phyloP scores from a whole-genome alignment of 2,113 vertebrate species.

The Zosterops pallidus region DNA sequence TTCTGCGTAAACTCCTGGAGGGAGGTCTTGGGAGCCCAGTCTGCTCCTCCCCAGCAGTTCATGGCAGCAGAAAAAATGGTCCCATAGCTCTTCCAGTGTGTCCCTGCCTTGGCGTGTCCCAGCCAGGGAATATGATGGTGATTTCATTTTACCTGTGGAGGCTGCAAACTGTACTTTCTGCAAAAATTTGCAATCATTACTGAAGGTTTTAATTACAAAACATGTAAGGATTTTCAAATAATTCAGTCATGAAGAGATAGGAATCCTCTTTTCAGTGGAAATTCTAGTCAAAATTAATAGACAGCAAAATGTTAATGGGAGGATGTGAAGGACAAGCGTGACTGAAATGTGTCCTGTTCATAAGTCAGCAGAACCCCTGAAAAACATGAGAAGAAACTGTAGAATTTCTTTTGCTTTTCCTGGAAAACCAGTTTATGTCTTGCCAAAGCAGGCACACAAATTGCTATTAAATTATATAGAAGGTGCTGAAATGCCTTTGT shows the following conservation, averaged over 20 bases:
- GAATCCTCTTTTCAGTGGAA: neutral
- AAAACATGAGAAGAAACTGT: neutral
- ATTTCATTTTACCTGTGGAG: neutral
- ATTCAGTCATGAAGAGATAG: neutral
- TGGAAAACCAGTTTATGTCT: neutral
- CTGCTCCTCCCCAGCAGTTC: neutral
- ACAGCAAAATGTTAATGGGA: no score
- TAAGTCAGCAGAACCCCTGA: neutral
- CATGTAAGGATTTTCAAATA: neutral
- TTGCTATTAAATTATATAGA: neutral
- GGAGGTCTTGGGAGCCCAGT: neutral
- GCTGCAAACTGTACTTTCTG: neutral
- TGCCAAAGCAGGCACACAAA: neutral
- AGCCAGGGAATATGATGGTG: accelerated
- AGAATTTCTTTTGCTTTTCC: neutral
- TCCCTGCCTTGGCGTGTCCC: neutral
- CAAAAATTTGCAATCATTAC: neutral
- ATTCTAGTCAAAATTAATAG: neutral
- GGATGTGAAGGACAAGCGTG: no score
- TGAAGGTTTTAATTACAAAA: neutral
- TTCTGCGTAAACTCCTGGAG: neutral
- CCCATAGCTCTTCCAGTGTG: neutral
- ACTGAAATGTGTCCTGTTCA: neutral
- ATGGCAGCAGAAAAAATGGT: neutral
- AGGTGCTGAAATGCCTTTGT: neutral